A percentile compares a stretch with the other conserved stretches of the same genome.
Conservation (phyloP, 2,113 vertebrate species). For the Grus americana region DNA sequence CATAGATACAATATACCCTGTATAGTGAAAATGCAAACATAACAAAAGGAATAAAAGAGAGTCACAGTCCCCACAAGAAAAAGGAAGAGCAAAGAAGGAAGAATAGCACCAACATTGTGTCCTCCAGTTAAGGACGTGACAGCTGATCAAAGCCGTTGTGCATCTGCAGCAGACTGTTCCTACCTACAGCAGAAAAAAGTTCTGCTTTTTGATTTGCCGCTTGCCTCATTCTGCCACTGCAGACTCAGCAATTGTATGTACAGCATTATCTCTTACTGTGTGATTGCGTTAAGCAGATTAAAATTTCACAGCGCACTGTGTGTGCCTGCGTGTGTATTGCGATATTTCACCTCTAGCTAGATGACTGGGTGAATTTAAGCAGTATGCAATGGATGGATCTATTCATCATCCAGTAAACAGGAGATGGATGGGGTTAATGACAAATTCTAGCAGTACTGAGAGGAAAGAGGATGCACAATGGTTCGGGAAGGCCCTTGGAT, state of each 20-base stretch:
- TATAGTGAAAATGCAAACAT: not conserved
- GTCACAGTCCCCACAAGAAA: not conserved
- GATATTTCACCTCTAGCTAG: not conserved
- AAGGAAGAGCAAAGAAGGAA: not conserved
- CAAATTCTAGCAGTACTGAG: not conserved
- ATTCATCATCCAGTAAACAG: not conserved
- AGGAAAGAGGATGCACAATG: not conserved
- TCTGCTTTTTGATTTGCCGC: not conserved
- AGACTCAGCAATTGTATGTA: not conserved
- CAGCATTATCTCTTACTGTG: not conserved
- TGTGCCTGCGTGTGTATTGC: not conserved
- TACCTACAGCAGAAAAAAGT: not conserved
- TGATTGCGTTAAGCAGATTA: conserved; percentile 31
- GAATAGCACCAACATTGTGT: not conserved
- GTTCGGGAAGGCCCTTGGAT: not conserved
- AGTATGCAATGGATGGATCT: not conserved
- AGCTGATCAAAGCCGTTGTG: not conserved
- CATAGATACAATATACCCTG: not conserved
- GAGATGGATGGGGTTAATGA: not conserved
- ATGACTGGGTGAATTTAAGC: not conserved
- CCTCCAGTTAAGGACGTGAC: not conserved
- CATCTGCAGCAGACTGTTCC: not conserved
- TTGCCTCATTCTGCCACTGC: not conserved
- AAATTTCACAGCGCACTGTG: not conserved
- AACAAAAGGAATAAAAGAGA: not conserved